Evolutionary conservation across 2,113 vertebrate species (phyloP).

Genomic region (Tragelaphus strepsiceros): DNA sequence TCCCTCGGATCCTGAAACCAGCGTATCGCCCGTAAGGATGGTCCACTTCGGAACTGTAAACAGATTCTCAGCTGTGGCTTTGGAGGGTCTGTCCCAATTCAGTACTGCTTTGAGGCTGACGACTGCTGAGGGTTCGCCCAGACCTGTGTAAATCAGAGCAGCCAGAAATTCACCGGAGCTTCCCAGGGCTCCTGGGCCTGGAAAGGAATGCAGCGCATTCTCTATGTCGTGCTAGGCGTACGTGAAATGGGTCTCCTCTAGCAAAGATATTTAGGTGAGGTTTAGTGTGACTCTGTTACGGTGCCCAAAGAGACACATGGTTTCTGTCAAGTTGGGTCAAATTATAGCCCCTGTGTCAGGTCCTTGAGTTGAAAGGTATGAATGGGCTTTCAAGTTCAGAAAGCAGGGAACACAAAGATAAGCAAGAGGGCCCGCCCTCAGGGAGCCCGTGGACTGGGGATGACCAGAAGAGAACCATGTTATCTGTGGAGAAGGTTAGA

Average conservation of each 20-base stretch:
- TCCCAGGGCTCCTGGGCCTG: not conserved
- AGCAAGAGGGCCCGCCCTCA: not conserved
- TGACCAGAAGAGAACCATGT: not conserved
- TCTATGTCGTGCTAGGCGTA: rapidly evolving
- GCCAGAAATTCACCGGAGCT: no score
- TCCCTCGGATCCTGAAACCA: rapidly evolving
- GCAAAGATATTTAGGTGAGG: not conserved
- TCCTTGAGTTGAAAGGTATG: no score
- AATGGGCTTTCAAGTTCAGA: not conserved
- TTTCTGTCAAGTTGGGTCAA: not conserved
- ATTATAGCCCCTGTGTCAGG: not conserved
- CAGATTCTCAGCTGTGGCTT: not conserved
- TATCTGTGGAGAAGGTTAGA: not conserved
- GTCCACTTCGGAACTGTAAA: no score
- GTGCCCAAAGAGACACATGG: no score
- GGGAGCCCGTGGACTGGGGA: no score
- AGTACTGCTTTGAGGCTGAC: not conserved
- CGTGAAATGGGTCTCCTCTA: not conserved
- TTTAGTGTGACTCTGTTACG: not conserved
- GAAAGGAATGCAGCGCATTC: rapidly evolving
- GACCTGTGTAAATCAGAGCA: not conserved
- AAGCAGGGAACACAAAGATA: not conserved
- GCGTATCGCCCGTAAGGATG: rapidly evolving
- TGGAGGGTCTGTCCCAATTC: not conserved
- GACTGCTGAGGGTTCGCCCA: not conserved